phyloP scores from a whole-genome alignment of 2,888 invertebrate species.

The Drosophila meridionalis region DNA sequence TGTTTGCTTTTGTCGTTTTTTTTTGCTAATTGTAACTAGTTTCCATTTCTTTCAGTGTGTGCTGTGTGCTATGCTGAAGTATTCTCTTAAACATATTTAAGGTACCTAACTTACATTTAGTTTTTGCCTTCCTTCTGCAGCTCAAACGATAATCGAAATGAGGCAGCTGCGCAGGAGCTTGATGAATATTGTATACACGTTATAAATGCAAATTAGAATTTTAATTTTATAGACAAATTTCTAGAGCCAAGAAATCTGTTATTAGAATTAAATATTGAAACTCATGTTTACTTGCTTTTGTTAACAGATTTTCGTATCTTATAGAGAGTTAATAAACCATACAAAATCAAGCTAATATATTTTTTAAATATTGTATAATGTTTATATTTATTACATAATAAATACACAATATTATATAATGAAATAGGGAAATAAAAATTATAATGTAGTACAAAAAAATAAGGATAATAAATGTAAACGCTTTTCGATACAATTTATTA shows the following conservation, averaged over 20 bases:
- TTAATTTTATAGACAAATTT: background rate
- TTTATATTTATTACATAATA: no score
- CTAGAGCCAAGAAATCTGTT: background rate
- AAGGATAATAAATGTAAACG: no score
- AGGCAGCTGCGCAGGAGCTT: background rate
- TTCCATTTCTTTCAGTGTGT: slow-evolving; percentile 43
- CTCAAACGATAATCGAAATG: slow-evolving; percentile 1
- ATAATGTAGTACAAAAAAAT: no score
- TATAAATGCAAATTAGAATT: slow-evolving; percentile 8
- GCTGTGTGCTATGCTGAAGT: slow-evolving; percentile 51
- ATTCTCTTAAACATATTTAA: slow-evolving; percentile 60
- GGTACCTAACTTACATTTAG: slow-evolving; percentile 85
- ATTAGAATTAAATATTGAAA: background rate
- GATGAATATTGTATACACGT: background rate
- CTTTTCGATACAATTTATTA: no score
- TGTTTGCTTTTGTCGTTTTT: slow-evolving; percentile 44
- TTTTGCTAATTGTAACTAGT: slow-evolving; percentile 54
- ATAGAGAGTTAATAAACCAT: background rate
- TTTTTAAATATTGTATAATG: background rate
- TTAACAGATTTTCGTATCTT: background rate
- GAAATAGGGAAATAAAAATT: no score
- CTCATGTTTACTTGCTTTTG: background rate
- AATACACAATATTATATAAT: no score
- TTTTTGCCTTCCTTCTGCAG: slow-evolving; percentile 45
- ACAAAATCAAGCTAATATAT: background rate